Conservation (phyloP, 2,113 vertebrate species). For the Glareola pratincola region DNA sequence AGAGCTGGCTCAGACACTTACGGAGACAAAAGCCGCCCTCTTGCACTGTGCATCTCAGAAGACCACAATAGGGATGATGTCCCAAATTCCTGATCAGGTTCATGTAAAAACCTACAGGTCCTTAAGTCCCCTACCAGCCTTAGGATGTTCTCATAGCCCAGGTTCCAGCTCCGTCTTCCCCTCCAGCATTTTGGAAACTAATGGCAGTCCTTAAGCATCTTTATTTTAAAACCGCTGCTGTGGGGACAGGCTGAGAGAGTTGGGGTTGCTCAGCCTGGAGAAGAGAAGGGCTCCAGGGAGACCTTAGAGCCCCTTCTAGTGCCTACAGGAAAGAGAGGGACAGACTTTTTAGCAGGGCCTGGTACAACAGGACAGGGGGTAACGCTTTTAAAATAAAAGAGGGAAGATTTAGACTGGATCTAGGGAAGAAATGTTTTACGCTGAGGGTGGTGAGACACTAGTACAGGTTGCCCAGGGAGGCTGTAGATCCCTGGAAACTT, state of each 20-base stretch:
- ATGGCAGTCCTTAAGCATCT: neutral
- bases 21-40: neutral
- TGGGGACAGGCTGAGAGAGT: neutral
- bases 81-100: neutral
- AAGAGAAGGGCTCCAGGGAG: neutral
- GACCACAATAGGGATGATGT: neutral
- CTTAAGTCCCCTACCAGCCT: neutral
- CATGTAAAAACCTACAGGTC: neutral
- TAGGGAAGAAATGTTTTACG: neutral
- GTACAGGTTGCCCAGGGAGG: neutral
- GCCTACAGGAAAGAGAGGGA: neutral
- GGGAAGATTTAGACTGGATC: neutral
- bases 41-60: neutral
- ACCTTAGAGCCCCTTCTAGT: neutral
- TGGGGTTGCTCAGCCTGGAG: too few species aligned
- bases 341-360: neutral
- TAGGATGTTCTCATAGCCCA: neutral
- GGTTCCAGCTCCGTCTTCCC: neutral
- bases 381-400: neutral
- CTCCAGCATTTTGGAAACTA: neutral
- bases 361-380: neutral
- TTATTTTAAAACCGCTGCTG: neutral
- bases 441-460: neutral
- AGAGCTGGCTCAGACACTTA: neutral
- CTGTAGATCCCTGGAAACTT: neutral